Conservation (phyloP, 2,113 vertebrate genomes). For the Mobula birostris region DNA sequence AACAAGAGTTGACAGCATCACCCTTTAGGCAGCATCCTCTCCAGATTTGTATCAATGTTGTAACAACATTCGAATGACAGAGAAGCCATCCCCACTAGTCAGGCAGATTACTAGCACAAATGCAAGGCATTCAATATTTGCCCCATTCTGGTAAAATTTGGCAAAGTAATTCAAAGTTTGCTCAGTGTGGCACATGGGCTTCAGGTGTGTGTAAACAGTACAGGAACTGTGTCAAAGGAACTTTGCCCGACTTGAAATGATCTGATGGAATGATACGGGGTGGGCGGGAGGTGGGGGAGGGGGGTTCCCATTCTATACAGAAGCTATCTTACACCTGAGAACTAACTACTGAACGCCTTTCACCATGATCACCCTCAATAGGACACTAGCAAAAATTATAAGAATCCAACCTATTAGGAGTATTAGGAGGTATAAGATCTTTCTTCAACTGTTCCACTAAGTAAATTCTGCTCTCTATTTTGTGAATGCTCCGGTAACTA, state of each 20-base stretch:
- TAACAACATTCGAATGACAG: neutral
- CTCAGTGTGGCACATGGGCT: neutral
- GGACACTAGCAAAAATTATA: neutral
- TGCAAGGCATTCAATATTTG: neutral
- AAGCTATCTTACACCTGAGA: neutral
- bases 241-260: neutral
- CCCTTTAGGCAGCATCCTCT: neutral
- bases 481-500: neutral
- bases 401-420: neutral
- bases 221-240: neutral
- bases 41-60: neutral
- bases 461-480: neutral
- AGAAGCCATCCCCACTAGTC: no score
- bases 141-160: neutral
- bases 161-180: neutral
- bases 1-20: neutral
- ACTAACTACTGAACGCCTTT: neutral
- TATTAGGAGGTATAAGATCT: neutral
- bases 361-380: neutral
- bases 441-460: neutral
- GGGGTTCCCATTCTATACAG: neutral
- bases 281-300: no score
- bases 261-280: neutral
- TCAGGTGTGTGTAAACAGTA: neutral
- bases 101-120: no score